Percentiles rank a stretch among this genome's conserved stretches.
Evolutionary conservation across 2,888 invertebrate genomes (phyloP).

Genomic region (Cylloceria caligata): DNA sequence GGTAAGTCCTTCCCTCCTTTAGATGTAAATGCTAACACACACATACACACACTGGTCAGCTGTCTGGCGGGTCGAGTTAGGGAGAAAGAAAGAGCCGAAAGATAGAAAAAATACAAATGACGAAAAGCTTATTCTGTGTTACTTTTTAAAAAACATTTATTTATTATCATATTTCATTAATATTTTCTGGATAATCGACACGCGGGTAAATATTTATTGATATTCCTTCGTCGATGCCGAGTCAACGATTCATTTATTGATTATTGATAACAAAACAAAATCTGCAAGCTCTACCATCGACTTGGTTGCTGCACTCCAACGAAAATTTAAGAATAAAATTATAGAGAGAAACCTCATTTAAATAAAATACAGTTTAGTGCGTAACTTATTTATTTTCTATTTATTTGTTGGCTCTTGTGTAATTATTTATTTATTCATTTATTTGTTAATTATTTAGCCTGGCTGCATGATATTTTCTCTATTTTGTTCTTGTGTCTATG

Average conservation of each 20-base stretch:
- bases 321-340: neutral
- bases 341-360: constrained; percentile 50
- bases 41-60: neutral
- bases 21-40: constrained; percentile 53
- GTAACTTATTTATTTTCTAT: constrained; percentile 84
- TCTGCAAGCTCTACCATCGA: neutral
- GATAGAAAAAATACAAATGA: constrained; percentile 24
- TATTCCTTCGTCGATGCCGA: no score
- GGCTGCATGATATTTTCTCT: constrained; percentile 69
- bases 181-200: neutral
- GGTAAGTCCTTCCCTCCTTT: constrained; percentile 90
- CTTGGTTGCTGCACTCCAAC: neutral
- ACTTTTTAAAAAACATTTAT: constrained; percentile 2
- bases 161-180: neutral
- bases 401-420: constrained; percentile 80
- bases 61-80: constrained; percentile 11
- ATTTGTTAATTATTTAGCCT: constrained; percentile 53
- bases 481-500: constrained; percentile 57
- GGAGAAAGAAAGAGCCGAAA: constrained; percentile 8
- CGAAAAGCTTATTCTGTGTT: neutral
- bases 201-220: neutral
- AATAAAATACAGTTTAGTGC: constrained; percentile 83
- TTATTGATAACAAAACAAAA: no score
- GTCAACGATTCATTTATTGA: no score
- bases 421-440: constrained; percentile 69